Base-by-base conservation (phyloP, 2,888 invertebrate genomes). In the Caenorhabditis zanzibari region DNA sequence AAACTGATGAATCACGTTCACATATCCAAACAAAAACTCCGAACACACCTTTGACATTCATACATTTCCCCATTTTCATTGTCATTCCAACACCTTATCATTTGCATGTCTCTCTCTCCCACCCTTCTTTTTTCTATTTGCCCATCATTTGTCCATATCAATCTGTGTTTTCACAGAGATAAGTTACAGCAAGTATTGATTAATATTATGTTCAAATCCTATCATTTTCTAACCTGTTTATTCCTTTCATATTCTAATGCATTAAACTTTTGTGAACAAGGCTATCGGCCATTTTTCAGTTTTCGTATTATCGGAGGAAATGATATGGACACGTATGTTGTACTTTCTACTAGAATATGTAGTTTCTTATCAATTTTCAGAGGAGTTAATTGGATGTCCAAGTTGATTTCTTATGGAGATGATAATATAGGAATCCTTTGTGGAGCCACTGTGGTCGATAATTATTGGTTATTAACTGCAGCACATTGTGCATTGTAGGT, bases 371-470 rank as follows among this genome's bases (percentile, higher is more conserved):
- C 7, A 26, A 32, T 26, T 26, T 52, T 59, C 59, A 79, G 79
- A 10, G 80, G 73, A 9, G 35, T 63, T 10, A 77, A 66, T n/a
- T 82, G 82, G 82, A 82, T 82, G 82, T 66, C 71, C 7, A 82
- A 82, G 54, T 38, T 82, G 44, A 28, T 82, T 35, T 77, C 82
- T 16, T 73, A 41, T 19, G 69, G 54, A 6, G 66, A 71, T n/a
- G 47, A 38, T 14, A 44, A 58, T 16, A 61, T 81, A 44, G 86
- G 83, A 19, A 85, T 86, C 14, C 14, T 88, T 12, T 88, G 88
- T 61, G 88, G 88, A 56, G 88, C 81, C 0, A 88, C 88, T 24
- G 85, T 86, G 4, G 24, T 88, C 41, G 86, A 88, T 56, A 74
- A 82, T 3, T 49, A 47, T 71, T 84, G 85, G 82, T 52, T 86